phyloP scores from a whole-genome alignment of 2,797 vertebrate genomes.

The Sebastes vulpes region DNA sequence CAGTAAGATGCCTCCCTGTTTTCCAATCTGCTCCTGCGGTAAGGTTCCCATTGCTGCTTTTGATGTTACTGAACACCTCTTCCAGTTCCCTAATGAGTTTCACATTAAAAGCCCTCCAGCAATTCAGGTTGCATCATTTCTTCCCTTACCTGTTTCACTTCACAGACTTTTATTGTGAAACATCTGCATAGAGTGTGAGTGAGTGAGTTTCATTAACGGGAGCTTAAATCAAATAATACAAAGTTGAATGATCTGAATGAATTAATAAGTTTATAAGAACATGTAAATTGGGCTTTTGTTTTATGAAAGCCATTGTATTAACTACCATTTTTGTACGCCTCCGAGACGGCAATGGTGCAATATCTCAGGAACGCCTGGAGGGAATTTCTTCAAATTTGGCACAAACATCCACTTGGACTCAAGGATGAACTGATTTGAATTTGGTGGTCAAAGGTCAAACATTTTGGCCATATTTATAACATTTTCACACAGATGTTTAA shows the following conservation, averaged over 20 bases:
- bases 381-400: too few species aligned
- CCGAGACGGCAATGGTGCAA: too few species aligned
- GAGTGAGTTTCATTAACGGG: background rate
- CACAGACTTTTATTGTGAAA: background rate
- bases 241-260: background rate
- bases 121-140: background rate
- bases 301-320: background rate
- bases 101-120: constrained; percentile 8
- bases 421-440: too few species aligned
- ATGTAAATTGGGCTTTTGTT: background rate
- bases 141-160: background rate
- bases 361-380: too few species aligned
- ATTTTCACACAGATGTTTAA: fast-evolving
- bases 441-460: too few species aligned
- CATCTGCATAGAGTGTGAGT: background rate
- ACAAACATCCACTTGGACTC: too few species aligned
- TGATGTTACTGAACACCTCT: background rate
- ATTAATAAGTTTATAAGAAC: background rate
- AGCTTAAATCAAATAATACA: background rate
- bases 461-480: background rate
- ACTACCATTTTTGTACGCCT: background rate
- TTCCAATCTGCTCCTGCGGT: background rate
- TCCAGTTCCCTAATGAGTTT: background rate
- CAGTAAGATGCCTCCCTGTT: background rate
- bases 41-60: background rate